phyloP scores from a whole-genome alignment of 2,113 vertebrate genomes.

The Rhynchopsitta pachyrhyncha region DNA sequence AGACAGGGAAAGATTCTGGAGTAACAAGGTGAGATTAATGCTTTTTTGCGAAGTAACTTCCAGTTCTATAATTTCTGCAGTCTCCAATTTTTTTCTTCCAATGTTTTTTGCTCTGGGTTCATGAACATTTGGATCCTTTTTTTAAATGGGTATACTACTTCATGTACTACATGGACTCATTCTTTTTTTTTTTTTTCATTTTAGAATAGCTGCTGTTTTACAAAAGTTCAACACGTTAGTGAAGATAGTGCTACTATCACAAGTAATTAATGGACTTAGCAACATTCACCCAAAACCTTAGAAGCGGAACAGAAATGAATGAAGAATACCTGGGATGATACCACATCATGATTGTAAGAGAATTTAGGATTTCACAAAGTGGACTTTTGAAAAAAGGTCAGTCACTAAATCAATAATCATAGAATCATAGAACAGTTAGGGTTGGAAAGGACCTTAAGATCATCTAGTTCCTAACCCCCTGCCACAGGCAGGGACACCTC shows the following conservation, averaged over 20 bases:
- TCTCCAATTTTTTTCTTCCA: not conserved
- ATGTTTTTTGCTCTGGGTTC: not conserved
- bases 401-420: not conserved
- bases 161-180: not conserved
- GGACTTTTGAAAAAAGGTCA: not conserved
- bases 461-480: not conserved
- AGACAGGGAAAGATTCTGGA: slow-evolving; percentile 21
- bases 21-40: slow-evolving; percentile 44
- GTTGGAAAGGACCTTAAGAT: too few relatives aligned
- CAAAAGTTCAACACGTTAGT: not conserved
- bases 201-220: not conserved
- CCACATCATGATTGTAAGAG: not conserved
- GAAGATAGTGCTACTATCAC: not conserved
- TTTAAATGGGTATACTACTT: not conserved
- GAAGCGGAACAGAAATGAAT: not conserved
- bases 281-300: not conserved
- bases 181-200: not conserved
- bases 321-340: not conserved
- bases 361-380: not conserved
- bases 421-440: too few relatives aligned
- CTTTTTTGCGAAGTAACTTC: slow-evolving; percentile 18
- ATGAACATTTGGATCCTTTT: not conserved
- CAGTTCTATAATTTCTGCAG: not conserved
- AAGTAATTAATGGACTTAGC: not conserved
- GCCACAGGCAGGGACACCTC: not conserved